A percentile compares a stretch with the other conserved stretches of the same genome.
These are phyloP conservation scores for Coccyzus lansbergi DNA, from an alignment of 2,797 vertebrate species.

Conservation along the genomic window DNA sequence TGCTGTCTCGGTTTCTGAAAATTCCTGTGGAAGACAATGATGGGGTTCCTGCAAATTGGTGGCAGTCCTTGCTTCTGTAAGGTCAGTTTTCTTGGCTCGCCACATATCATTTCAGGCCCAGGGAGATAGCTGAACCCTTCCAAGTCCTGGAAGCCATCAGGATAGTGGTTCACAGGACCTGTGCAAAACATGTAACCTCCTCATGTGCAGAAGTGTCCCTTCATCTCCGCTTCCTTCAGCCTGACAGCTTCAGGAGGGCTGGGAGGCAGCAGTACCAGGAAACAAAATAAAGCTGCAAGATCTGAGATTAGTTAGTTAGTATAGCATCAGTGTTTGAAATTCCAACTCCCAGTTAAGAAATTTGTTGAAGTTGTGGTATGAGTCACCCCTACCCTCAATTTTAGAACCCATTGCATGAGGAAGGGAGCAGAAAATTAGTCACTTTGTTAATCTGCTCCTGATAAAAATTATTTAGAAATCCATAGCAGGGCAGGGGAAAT, in stretches of 20 bases:
- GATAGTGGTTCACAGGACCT: neutral
- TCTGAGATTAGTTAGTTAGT: neutral
- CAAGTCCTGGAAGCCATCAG: neutral
- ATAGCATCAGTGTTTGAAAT: neutral
- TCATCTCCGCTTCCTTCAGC: neutral
- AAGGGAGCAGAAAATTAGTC: slow-evolving; percentile 27
- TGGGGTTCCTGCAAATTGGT: neutral
- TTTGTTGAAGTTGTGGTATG: neutral
- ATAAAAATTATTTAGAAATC: neutral
- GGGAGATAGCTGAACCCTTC: neutral
- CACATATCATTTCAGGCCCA: neutral
- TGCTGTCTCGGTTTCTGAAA: neutral
- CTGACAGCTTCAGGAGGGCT: neutral
- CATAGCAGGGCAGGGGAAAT: fast-evolving
- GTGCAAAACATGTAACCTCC: neutral
- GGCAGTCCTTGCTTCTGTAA: neutral
- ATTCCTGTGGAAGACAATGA: fast-evolving
- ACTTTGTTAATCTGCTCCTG: neutral
- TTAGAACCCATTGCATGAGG: neutral
- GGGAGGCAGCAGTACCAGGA: neutral
- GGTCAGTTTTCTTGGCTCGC: neutral
- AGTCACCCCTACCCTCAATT: slow-evolving; percentile 27
- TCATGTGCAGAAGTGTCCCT: neutral
- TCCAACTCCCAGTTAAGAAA: neutral
- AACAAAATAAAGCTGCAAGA: neutral